A percentile compares a stretch with the other conserved stretches of the same genome.
Evolutionary conservation across 2,113 vertebrate species (phyloP).

Genomic region (Benitochromis conjunctus): DNA sequence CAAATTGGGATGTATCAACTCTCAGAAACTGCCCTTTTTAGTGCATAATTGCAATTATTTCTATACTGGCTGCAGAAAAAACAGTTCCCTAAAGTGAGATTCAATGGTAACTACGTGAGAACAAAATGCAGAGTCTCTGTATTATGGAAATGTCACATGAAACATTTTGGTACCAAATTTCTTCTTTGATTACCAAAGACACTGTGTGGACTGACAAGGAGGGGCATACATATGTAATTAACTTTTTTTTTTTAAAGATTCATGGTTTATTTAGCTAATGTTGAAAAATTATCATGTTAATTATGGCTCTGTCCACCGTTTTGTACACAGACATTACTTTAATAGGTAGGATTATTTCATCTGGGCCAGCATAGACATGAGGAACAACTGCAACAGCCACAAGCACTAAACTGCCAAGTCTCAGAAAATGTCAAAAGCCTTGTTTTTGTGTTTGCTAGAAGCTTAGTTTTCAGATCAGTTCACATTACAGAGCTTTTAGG

Average conservation of each 20-base stretch:
- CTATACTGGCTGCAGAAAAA: not conserved
- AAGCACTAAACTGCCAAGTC: not conserved
- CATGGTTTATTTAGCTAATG: not conserved
- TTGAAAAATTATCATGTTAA: not conserved
- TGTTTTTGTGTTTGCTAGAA: not conserved
- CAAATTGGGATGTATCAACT: too few species aligned
- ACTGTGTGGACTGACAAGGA: not conserved
- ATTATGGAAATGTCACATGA: not conserved
- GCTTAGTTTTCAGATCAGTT: not conserved
- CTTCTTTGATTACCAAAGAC: not conserved
- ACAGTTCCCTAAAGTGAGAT: not conserved
- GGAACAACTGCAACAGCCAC: not conserved
- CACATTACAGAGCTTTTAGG: not conserved
- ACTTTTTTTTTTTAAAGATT: not conserved
- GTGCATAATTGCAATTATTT: not conserved
- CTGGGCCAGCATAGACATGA: not conserved
- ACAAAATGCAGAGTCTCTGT: not conserved
- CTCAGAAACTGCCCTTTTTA: too few species aligned
- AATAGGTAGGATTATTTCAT: not conserved
- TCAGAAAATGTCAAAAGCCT: not conserved
- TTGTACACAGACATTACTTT: fast-evolving
- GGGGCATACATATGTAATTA: not conserved
- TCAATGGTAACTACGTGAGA: not conserved
- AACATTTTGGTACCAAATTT: not conserved
- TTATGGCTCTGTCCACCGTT: fast-evolving